phyloP scores from a whole-genome alignment of 1,140 invertebrate species.

The Drosophila sucinea region DNA sequence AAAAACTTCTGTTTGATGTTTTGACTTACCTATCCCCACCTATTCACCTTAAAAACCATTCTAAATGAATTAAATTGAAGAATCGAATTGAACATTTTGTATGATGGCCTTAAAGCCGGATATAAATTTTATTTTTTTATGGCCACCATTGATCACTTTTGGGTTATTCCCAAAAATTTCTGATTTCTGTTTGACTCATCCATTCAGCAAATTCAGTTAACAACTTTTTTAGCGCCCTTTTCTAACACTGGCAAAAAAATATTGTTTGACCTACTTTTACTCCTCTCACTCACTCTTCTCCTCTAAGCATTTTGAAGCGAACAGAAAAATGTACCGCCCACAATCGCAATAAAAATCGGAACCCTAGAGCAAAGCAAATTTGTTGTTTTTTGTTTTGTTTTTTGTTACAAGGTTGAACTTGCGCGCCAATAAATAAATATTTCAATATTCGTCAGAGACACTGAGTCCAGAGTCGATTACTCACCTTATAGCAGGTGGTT shows the following conservation, averaged over 20 bases:
- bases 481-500: constrained; percentile 3
- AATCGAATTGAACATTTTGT: no score
- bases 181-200: constrained; percentile 2
- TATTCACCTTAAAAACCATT: background rate
- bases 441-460: constrained; percentile 2
- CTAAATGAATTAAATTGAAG: background rate
- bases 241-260: background rate
- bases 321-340: background rate
- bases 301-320: background rate
- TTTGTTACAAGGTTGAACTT: background rate
- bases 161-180: no score
- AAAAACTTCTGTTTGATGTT: constrained; percentile 7
- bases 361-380: background rate
- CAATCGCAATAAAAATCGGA: constrained; percentile 1
- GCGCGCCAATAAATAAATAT: background rate
- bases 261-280: constrained; percentile 11
- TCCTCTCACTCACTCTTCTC: background rate
- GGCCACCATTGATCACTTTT: no score
- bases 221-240: constrained; percentile 1
- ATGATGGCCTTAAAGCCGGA: no score
- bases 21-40: background rate
- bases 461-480: background rate
- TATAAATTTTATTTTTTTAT: no score
- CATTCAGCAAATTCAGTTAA: constrained; percentile 4
- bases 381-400: background rate